Conservation (phyloP, 2,797 vertebrate genomes). For the Acanthiza pusilla region DNA sequence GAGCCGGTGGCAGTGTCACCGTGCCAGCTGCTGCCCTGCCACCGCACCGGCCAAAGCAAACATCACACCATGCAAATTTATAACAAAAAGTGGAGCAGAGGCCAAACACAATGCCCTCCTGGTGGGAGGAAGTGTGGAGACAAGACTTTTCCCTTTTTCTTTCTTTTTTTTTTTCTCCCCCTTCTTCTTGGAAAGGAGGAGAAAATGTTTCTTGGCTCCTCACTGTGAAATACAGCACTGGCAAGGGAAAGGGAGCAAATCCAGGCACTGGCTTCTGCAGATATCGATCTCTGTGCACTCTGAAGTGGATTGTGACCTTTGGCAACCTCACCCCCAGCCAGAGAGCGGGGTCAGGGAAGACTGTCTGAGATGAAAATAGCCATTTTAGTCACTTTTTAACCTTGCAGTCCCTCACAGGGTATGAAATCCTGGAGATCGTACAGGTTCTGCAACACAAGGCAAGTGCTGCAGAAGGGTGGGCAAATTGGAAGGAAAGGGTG, state of each 20-base stretch:
- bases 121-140: neutral
- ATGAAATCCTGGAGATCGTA: neutral
- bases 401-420: neutral
- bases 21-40: neutral
- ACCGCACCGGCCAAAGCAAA: neutral
- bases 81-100: conserved; percentile 18
- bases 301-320: neutral
- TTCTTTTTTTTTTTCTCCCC: accelerated
- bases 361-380: neutral
- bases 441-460: neutral
- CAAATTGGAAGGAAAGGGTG: neutral
- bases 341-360: neutral
- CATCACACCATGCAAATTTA: conserved; percentile 4
- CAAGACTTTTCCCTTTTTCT: neutral
- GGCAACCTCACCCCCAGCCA: neutral
- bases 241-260: neutral
- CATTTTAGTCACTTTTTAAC: neutral
- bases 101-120: conserved; percentile 26
- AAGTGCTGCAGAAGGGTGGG: neutral
- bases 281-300: neutral
- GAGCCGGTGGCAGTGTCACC: accelerated
- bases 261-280: neutral
- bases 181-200: neutral
- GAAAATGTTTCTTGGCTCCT: conserved; percentile 2
- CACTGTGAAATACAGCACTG: neutral